These are phyloP conservation scores for Microctonus brassicae DNA, from an alignment of 2,888 invertebrate genomes.

Conservation along the genomic window DNA sequence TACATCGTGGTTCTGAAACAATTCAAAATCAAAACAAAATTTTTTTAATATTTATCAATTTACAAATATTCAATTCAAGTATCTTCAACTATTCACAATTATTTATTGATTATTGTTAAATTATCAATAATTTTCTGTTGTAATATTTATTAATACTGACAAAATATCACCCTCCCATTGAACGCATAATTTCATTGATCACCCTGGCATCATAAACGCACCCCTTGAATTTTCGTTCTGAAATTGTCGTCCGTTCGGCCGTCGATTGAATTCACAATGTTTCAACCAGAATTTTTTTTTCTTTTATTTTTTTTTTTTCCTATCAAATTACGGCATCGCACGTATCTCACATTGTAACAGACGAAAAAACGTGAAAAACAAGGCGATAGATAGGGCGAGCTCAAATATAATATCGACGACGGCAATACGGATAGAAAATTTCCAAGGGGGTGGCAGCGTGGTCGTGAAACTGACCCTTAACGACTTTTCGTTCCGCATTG, in stretches of 20 bases:
- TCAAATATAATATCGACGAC: conserved; percentile 63
- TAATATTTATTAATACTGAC: too few species aligned
- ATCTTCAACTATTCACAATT: too few species aligned
- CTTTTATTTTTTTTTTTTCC: too few species aligned
- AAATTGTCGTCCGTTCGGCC: conserved; percentile 56
- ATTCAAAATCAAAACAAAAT: too few species aligned
- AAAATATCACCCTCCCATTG: neutral
- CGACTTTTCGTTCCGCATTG: conserved; percentile 64
- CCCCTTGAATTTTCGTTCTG: conserved; percentile 60
- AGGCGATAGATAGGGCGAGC: conserved; percentile 45
- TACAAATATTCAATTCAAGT: too few species aligned
- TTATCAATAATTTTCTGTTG: neutral
- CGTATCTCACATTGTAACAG: conserved; percentile 32
- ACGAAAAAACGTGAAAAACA: conserved; percentile 29
- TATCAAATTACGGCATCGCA: conserved; percentile 61
- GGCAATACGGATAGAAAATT: conserved; percentile 41
- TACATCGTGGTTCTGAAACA: conserved; percentile 92
- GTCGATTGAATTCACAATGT: conserved; percentile 67
- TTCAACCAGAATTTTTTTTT: conserved; percentile 55
- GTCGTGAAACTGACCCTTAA: conserved; percentile 69
- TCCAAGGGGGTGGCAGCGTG: conserved; percentile 41
- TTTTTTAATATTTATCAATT: neutral
- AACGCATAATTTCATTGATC: conserved; percentile 39
- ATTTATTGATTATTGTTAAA: neutral
- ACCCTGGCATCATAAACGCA: conserved; percentile 23